Base-by-base conservation (phyloP, 2,113 vertebrate species). In the Ammodytes marinus region DNA sequence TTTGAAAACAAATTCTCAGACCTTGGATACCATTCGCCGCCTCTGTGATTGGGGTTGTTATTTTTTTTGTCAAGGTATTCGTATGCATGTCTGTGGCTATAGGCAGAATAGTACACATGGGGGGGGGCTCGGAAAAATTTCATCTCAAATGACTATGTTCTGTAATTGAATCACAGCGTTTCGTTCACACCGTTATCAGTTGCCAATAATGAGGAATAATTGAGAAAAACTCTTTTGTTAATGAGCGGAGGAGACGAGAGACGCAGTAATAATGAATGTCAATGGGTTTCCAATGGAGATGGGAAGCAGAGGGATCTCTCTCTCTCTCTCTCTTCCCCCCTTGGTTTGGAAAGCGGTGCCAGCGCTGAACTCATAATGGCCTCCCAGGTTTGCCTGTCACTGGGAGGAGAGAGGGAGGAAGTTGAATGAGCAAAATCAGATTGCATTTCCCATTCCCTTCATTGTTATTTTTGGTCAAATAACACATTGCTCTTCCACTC, bases 381-480 rank as follows among this genome's bases (percentile, higher is more conserved):
- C 86, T 92, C 90, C 90, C 87, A 27, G 27, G 86, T 88, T 88
- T 88, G 88, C 78, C 86, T 91, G 90, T 91, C 89, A 86, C 82
- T 19, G 72, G 27, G 75, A 52, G 70, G 80, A 69, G 79, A 87
- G 86, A 74, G 27, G 27, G 84, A 76, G 88, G 84, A 86, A 90
- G 88, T 85, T 89, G 87, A 90, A 93, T 86, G 89, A 93, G 82
- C 70, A 58, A 92, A 93, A 91, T 93, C 92, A 92, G 89, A 94
- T 93, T 93, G 89, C 85, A 83, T 91, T 92, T 92, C 88, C 87
- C 88, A 86, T 90, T 88, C 81, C 91, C 91, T 75, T 91, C 90
- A 88, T 93, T 94, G 92, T 94, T 95, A 90, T 93, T 94, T 94
- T 93, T 92, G 88, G 93, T 94, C 88, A 91, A 94, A 95, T 94